Conservation (phyloP, 2,888 invertebrate species). For the Oligia fasciuncula region DNA sequence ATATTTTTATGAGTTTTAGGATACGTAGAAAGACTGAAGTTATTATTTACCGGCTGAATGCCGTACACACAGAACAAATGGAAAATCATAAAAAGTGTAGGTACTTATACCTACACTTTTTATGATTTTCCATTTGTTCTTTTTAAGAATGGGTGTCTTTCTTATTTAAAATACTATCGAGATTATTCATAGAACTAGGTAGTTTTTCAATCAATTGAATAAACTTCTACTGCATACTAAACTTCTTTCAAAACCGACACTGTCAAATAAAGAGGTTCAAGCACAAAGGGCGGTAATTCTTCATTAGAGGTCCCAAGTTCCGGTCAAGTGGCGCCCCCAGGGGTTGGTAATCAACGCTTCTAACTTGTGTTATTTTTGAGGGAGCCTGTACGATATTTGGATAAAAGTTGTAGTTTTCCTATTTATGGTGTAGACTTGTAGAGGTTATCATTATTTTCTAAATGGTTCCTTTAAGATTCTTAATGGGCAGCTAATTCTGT, state of each 20-base stretch:
- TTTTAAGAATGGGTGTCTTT: background rate
- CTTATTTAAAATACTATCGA: background rate
- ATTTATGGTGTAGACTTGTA: background rate
- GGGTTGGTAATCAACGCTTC: conserved; percentile 85
- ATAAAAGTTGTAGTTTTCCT: conserved; percentile 53
- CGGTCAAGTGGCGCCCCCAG: conserved; percentile 85
- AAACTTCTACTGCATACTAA: background rate
- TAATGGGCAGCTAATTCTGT: too few relatives aligned
- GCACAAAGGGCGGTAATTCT: conserved; percentile 85
- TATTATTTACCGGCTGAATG: too few relatives aligned
- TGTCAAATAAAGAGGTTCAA: conserved; percentile 68
- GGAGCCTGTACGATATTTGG: conserved; percentile 62
- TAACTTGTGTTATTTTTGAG: conserved; percentile 82
- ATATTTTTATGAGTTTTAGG: conserved; percentile 11
- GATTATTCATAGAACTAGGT: background rate
- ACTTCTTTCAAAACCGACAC: conserved; percentile 47
- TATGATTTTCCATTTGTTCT: background rate
- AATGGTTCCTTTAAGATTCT: too few relatives aligned
- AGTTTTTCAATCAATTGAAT: conserved; percentile 9
- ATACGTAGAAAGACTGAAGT: background rate
- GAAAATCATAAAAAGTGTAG: too few relatives aligned
- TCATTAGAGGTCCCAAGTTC: conserved; percentile 84
- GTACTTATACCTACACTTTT: too few relatives aligned
- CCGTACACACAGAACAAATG: too few relatives aligned
- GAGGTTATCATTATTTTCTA: background rate